phyloP scores from a whole-genome alignment of 2,797 vertebrate species.

The Falco novaeseelandiae region DNA sequence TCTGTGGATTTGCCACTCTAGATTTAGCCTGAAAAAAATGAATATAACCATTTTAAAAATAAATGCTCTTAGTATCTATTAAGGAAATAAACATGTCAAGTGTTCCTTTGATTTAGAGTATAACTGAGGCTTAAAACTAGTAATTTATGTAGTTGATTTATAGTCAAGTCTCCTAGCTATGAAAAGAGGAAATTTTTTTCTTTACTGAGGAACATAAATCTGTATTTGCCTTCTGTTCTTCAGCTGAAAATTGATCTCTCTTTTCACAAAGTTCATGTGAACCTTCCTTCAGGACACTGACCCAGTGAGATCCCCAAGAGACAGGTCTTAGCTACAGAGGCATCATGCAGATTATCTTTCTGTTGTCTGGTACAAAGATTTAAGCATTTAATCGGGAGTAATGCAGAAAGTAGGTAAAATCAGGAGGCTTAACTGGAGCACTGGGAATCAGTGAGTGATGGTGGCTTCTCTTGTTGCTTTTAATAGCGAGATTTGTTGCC shows the following conservation, averaged over 20 bases:
- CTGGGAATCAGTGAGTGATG: not conserved
- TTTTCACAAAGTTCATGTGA: not conserved
- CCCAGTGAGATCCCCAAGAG: not conserved
- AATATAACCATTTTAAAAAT: not conserved
- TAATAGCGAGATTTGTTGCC: not conserved
- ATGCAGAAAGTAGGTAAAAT: not conserved
- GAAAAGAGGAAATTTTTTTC: not conserved
- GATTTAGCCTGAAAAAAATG: not conserved
- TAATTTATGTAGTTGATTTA: constrained; percentile 1
- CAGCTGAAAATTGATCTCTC: not conserved
- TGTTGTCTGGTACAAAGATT: not conserved
- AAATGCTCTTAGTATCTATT: not conserved
- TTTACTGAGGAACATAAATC: not conserved
- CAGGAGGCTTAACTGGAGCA: not conserved
- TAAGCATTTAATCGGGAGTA: not conserved
- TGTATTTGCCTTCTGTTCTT: not conserved
- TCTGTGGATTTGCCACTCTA: not conserved
- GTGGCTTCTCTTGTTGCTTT: not conserved
- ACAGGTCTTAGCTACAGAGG: not conserved
- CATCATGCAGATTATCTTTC: not conserved
- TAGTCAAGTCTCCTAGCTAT: not conserved
- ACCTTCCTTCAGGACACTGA: not conserved
- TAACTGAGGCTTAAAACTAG: not conserved
- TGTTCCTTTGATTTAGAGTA: not conserved
- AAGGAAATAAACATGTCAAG: not conserved